Base-by-base conservation (phyloP, 35 echinoderm and acorn worm species). In the Patiria miniata region DNA sequence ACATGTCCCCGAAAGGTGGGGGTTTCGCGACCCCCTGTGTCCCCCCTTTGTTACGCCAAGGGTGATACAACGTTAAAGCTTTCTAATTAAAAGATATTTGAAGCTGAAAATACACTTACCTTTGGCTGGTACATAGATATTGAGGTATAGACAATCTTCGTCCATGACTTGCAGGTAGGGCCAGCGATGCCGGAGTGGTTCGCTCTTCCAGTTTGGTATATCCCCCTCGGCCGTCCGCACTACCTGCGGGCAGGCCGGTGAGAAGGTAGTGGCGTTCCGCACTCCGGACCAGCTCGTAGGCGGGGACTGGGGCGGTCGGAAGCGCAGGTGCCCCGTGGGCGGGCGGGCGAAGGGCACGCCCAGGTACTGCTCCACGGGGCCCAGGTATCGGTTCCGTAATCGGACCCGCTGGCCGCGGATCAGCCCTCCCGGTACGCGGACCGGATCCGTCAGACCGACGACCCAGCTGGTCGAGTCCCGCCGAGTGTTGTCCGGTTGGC, bases 61-160 rank as follows among this genome's bases (percentile, higher is more conserved):
- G n/a, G n/a, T n/a, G n/a, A n/a, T n/a, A n/a, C n/a, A n/a, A n/a
- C n/a, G n/a, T n/a, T n/a, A n/a, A n/a, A n/a, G n/a, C n/a, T n/a
- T n/a, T n/a, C n/a, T n/a, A n/a, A n/a, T n/a, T n/a, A n/a, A n/a
- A n/a, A n/a, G n/a, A n/a, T n/a, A n/a, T n/a, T n/a, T n/a, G n/a
- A n/a, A n/a, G n/a, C n/a, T n/a, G n/a, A n/a, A n/a, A n/a, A n/a
- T n/a, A n/a, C 28, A 77, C 93, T 88, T 87, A 97, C 87, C 83
- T 89, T 68, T 82, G 10, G 57, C 39, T 18, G 91, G 91, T n/a
- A 91, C 91, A 77, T 93, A 90, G 12, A 97, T 84, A 58, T 97
- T 97, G 17, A 93, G 78, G 79, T 90, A 97, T 7, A 97, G 77
- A 51, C 95, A 97, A 84, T 97, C 95, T 39, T 97, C 95, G 21